phyloP scores from a whole-genome alignment of 2,113 vertebrate genomes.

The Sarotherodon lohbergeri region DNA sequence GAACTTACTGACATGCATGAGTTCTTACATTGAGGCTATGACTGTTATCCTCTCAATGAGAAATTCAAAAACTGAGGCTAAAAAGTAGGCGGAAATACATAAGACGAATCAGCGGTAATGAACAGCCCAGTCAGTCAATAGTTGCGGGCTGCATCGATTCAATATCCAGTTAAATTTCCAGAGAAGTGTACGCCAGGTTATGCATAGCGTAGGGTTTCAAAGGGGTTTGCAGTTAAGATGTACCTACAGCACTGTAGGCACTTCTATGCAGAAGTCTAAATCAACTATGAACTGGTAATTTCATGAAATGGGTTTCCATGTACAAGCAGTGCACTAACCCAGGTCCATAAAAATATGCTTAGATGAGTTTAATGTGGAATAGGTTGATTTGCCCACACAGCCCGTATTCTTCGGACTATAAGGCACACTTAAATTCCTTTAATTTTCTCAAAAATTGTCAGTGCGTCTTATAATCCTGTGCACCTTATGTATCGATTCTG shows the following conservation, averaged over 20 bases:
- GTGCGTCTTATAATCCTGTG: background rate
- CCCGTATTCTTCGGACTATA: background rate
- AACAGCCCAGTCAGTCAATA: background rate
- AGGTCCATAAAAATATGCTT: background rate
- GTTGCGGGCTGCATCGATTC: background rate
- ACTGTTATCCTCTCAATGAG: background rate
- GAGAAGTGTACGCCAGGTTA: background rate
- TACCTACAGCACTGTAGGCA: background rate
- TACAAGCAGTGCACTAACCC: background rate
- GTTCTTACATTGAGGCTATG: background rate
- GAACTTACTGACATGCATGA: background rate
- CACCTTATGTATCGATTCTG: background rate
- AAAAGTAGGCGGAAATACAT: background rate
- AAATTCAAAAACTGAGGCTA: background rate
- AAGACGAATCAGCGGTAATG: background rate
- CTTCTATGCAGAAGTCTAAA: background rate
- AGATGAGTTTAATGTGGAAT: background rate
- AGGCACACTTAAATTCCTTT: background rate
- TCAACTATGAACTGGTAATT: background rate
- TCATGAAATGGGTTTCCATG: background rate
- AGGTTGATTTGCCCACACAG: background rate
- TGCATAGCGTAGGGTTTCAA: background rate
- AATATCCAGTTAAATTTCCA: background rate
- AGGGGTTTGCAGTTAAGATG: background rate
- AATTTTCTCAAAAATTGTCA: background rate